Evolutionary conservation across 2,797 vertebrate species (phyloP), one percentile per base, ranked within the genome.

Genomic region (Cyclopterus lumpus): DNA sequence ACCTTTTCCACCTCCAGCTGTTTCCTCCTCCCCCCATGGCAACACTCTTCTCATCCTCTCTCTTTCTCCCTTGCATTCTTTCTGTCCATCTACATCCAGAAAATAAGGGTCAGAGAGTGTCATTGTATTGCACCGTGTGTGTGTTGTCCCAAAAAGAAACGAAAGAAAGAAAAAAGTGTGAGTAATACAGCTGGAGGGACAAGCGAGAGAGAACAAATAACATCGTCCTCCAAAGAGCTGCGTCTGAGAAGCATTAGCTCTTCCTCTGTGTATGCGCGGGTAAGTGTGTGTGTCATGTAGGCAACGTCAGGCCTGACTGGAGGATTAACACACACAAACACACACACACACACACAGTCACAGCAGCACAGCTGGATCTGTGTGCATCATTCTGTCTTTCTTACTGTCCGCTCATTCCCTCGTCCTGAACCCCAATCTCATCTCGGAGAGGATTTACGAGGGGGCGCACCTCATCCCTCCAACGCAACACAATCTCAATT

Each of bases 401-500:
- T 88, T 83, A 80, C 87, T 86, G 84, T 88, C 80, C 57, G 76
- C 82, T 91, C 88, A 85, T 85, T 91, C 88, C 81, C 79, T 88
- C 77, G 26, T 87, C 83, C 82, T 88, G 86, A 91, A 89, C 88
- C 87, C 85, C 90, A 87, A 92, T 93, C 88, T 91, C 91, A 92
- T 92, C 92, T 88, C 30, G 73, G 67, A 80, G 84, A 82, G 92
- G 91, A 93, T 93, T 93, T 91, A 89, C 69, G 83, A 82, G 60
- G 81, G 89, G 81, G 73, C 49, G 46, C 87, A 86, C 86, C 89
- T 88, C 88, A 91, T 91, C 88, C 79, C 82, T 87, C 77, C 82
- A 53, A 90, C 63, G 82, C 87, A 87, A 91, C 90, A 89, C 88
- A 89, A 89, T 88, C 91, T 91, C 93, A 91, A 89, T 91, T 86